These are phyloP conservation scores for Apomyelois bistriatella DNA, from an alignment of 2,888 invertebrate genomes.

Conservation along the genomic window DNA sequence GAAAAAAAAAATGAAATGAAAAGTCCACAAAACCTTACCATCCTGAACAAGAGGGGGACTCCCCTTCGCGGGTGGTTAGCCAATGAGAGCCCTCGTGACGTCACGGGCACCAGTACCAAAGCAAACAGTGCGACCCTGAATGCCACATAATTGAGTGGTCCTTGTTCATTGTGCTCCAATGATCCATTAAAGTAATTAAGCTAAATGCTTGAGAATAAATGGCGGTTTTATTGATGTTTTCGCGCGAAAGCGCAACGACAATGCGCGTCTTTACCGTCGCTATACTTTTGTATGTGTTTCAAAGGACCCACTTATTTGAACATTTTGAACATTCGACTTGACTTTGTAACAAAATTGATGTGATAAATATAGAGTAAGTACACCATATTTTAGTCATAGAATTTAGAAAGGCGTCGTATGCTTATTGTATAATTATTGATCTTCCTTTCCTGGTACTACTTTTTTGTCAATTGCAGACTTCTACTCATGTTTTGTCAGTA, in stretches of 20 bases:
- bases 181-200: conserved; percentile 62
- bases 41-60: conserved; percentile 33
- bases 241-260: conserved; percentile 41
- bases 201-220: conserved; percentile 65
- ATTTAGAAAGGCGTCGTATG: too few relatives aligned
- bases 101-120: conserved; percentile 44
- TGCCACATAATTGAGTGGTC: conserved; percentile 70
- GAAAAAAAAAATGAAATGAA: neutral
- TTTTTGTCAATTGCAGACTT: too few relatives aligned
- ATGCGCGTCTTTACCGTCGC: conserved; percentile 19
- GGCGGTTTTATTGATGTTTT: conserved; percentile 60
- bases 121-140: conserved; percentile 66
- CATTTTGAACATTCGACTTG: neutral
- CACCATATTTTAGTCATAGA: too few relatives aligned
- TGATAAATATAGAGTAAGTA: too few relatives aligned
- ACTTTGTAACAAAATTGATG: conserved; percentile 1
- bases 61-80: conserved; percentile 42
- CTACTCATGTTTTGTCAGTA: too few relatives aligned
- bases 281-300: conserved; percentile 9
- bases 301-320: neutral
- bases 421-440: too few relatives aligned
- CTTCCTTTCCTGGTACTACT: too few relatives aligned
- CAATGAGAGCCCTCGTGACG: conserved; percentile 61
- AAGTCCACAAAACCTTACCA: conserved; percentile 18
- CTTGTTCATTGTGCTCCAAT: conserved; percentile 56